Base-by-base conservation (phyloP, 2,113 vertebrate species). In the Dunckerocampus dactyliophorus region DNA sequence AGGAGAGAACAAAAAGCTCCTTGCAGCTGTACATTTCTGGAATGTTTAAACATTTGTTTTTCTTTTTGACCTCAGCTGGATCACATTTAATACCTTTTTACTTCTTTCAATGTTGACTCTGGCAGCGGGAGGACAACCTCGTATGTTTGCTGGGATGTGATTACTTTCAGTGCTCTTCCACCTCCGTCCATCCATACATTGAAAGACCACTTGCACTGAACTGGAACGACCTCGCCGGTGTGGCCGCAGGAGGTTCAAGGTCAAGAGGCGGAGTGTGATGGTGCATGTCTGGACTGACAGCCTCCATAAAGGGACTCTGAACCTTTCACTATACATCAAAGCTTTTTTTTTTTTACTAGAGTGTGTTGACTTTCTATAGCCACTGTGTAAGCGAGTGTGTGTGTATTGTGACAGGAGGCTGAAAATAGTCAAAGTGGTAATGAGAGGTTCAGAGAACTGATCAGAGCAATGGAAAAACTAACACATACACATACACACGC, bases 391-490 rank as follows among this genome's bases (percentile, higher is more conserved):
- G 65, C 62, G 42, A 58, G 63, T 63, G 22, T 69, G 61, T 47
- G 72, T 60, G 65, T 69, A 24, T 28, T 24, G 63, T 74, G 51
- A 61, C 47, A 31, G n/a, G 49, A 56, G 52, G 53, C 79, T 82
- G 74, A 19, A 80, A 81, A 84, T 83, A 88, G 86, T 69, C 37
- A 53, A 2, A 14, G 67, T 69, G 71, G 65, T 85, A 80, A 79
- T 75, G 62, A 82, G 65, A 76, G 55, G 62, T 61, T 76, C 60
- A 77, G 63, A 55, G 74, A 72, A 72, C 69, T 85, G 80, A 85
- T 85, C 80, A 72, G 70, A 73, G 77, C 62, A 24, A 59, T 80
- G 81, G 76, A 85, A 85, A 85, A 82, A 76, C 28, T 13, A 45
- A 78, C 52, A 68, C 65, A 67, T 42, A 58, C 52, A 31, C 49